Evolutionary conservation across 2,113 vertebrate species (phyloP).

Genomic region (Trichechus manatus): DNA sequence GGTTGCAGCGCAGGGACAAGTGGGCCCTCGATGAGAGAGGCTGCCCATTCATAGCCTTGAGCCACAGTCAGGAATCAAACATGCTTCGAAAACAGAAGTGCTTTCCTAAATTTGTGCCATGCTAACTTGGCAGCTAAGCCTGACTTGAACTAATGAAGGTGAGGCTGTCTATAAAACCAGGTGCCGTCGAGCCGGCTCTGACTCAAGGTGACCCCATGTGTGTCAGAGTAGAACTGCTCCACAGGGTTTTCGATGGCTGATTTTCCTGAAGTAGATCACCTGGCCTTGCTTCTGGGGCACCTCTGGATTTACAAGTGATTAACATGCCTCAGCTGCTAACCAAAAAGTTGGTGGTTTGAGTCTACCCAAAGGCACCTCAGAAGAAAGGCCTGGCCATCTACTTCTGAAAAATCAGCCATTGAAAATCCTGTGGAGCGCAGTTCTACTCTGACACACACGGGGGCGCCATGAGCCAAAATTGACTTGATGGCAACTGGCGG

Average conservation of each 20-base stretch:
- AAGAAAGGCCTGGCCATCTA: neutral
- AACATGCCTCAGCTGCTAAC: neutral
- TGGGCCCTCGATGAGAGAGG: no score
- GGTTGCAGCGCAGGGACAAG: fast-evolving
- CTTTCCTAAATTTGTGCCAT: neutral
- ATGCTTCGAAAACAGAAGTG: neutral
- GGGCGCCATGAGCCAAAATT: neutral
- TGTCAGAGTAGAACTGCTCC: neutral
- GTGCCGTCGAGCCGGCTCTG: no score
- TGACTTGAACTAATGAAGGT: neutral
- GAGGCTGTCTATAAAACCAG: neutral
- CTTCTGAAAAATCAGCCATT: neutral
- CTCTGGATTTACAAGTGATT: neutral
- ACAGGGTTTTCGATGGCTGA: neutral
- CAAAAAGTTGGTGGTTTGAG: neutral
- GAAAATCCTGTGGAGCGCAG: neutral
- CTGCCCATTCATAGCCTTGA: neutral
- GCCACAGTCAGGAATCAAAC: neutral
- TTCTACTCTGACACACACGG: neutral
- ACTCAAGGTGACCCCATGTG: neutral
- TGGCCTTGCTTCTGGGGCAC: neutral
- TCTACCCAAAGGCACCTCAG: no score
- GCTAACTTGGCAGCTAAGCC: neutral
- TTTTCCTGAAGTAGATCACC: no score
- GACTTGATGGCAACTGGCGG: neutral